Conservation (phyloP, 2,113 vertebrate species). For the Anarrhichthys ocellatus region DNA sequence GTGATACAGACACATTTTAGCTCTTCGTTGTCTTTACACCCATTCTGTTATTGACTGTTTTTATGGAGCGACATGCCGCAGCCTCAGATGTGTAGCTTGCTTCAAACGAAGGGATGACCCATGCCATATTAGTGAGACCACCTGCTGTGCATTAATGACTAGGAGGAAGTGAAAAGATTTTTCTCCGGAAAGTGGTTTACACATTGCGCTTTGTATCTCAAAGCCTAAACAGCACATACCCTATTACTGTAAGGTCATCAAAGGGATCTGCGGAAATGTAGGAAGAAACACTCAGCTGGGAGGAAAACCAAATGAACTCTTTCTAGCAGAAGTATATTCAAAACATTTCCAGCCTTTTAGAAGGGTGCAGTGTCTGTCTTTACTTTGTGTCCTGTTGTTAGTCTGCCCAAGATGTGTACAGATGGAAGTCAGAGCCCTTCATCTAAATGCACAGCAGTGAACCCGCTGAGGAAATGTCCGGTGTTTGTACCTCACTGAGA, state of each 20-base stretch:
- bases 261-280: constrained; percentile 61
- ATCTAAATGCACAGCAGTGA: constrained; percentile 61
- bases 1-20: constrained; percentile 25
- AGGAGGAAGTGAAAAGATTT: constrained; percentile 54
- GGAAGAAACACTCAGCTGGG: constrained; percentile 33
- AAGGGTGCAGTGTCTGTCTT: constrained; percentile 26
- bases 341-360: constrained; percentile 27
- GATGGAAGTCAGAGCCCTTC: constrained; percentile 54
- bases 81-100: constrained; percentile 52
- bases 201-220: constrained; percentile 48
- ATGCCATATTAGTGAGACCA: constrained; percentile 65
- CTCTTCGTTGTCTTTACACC: constrained; percentile 39
- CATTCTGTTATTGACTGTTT: constrained; percentile 61
- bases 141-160: constrained; percentile 76
- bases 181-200: constrained; percentile 42
- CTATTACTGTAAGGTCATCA: constrained; percentile 73
- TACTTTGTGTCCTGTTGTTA: constrained; percentile 5
- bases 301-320: constrained; percentile 47
- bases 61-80: constrained; percentile 39
- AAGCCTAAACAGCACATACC: constrained; percentile 56
- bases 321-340: constrained; percentile 36
- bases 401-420: constrained; percentile 38
- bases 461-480: constrained; percentile 48
- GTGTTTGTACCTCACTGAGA: constrained; percentile 38
- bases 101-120: constrained; percentile 65